Percentiles rank a stretch among this genome's conserved stretches.
Evolutionary conservation across 2,797 vertebrate genomes (phyloP).

Genomic region (Chelon labrosus): DNA sequence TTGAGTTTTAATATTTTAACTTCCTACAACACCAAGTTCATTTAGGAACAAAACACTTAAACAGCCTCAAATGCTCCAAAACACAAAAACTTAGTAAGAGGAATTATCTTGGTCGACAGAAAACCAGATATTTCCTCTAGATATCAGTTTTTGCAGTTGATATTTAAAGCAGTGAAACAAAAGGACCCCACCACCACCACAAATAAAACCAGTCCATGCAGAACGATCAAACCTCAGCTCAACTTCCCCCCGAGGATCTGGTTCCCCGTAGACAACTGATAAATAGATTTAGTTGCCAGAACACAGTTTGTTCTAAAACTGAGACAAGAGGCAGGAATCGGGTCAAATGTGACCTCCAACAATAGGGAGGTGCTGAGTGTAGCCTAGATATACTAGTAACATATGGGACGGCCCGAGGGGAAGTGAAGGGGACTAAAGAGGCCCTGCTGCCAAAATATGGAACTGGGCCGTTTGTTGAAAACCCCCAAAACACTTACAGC

Average conservation of each 20-base stretch:
- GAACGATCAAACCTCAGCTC: conserved; percentile 25
- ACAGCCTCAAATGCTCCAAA: no score
- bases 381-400: conserved; percentile 51
- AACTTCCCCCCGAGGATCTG: conserved; percentile 22
- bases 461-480: conserved; percentile 50
- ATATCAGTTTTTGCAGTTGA: not conserved
- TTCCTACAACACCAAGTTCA: no score
- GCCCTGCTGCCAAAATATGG: conserved; percentile 46
- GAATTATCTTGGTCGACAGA: no score
- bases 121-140: no score
- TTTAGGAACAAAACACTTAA: no score
- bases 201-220: conserved; percentile 23
- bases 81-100: no score
- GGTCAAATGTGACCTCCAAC: conserved; percentile 20
- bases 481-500: conserved; percentile 40
- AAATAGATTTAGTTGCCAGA: not conserved
- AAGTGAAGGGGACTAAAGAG: conserved; percentile 45
- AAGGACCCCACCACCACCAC: not conserved
- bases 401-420: conserved; percentile 73
- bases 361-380: not conserved
- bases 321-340: conserved; percentile 11
- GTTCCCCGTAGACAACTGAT: not conserved
- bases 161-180: conserved; percentile 23
- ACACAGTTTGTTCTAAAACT: not conserved
- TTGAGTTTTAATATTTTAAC: no score